Base-by-base conservation (phyloP, 2,888 invertebrate species). In the Neria commutata region DNA sequence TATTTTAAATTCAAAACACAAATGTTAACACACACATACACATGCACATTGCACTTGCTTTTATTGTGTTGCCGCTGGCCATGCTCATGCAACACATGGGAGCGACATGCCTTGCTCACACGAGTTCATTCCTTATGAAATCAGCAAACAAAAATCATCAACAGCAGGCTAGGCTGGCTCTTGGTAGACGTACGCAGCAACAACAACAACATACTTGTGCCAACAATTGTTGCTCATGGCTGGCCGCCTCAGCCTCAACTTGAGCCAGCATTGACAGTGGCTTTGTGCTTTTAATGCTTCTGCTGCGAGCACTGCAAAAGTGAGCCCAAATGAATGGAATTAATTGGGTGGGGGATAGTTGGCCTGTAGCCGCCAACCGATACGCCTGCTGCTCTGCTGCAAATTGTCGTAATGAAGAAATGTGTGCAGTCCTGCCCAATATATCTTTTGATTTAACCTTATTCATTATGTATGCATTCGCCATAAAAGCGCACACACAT, bases 391-490 rank as follows among this genome's bases (percentile, higher is more conserved):
- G 29, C 29, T 8, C 5, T 11, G 29, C 37, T n/a, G 8, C 37
- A n/a, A 4, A 10, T 46, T 25, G 37, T 37, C 37, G 11, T 57
- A 51, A 51, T 57, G 57, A 57, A 57, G 57, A 57, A 52, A 52
- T 57, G 47, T n/a, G n/a, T 57, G 52, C 53, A 53, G 26, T 21
- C 49, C 54, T 54, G 58, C 49, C 37, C 8, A 14, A 4, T 37
- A n/a, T 3, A 10, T 14, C 4, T 14, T 37, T 14, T 37, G 37
- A 4, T 37, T 37, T 37, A n/a, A n/a, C n/a, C n/a, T n/a, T n/a
- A n/a, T n/a, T n/a, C n/a, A n/a, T n/a, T n/a, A n/a, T n/a, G n/a
- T n/a, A n/a, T n/a, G n/a, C n/a, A n/a, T n/a, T n/a, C n/a, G n/a
- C n/a, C n/a, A n/a, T n/a, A n/a, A n/a, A n/a, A n/a, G n/a, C n/a